phyloP scores from a whole-genome alignment of 2,888 invertebrate species.

The Drosophila histrio region DNA sequence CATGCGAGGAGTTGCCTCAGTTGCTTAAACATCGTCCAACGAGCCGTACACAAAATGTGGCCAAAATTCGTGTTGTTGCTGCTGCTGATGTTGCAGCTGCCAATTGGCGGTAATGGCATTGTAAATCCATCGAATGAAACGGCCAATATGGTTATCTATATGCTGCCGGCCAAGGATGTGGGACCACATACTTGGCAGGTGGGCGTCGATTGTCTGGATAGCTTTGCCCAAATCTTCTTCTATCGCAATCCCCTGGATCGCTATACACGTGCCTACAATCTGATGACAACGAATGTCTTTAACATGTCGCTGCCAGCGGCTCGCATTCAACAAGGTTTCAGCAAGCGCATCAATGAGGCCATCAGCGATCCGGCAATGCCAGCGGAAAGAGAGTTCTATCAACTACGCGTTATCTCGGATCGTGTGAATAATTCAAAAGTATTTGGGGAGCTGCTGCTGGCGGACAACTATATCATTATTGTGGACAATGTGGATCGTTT shows the following conservation, averaged over 20 bases:
- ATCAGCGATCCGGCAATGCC: conserved; percentile 39
- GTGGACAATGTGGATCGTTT: conserved; percentile 73
- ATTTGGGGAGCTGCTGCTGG: conserved; percentile 63
- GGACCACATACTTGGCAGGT: conserved; percentile 73
- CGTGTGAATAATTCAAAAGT: neutral
- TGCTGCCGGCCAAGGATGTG: conserved; percentile 71
- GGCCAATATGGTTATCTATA: conserved; percentile 72
- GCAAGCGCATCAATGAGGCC: conserved; percentile 77
- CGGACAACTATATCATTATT: conserved; percentile 82
- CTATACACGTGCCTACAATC: conserved; percentile 73
- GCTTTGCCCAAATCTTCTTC: conserved; percentile 73
- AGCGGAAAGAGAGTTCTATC: conserved; percentile 48
- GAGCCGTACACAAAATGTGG: conserved; percentile 39
- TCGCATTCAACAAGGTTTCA: conserved; percentile 80
- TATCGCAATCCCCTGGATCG: conserved; percentile 58
- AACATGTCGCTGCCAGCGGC: conserved; percentile 82
- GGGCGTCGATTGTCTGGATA: conserved; percentile 80
- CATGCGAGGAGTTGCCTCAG: conserved; percentile 44
- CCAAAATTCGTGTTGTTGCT: conserved; percentile 6
- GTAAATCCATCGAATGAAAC: conserved; percentile 76
- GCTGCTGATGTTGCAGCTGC: conserved; percentile 8
- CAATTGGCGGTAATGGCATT: conserved; percentile 42
- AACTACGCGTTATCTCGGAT: conserved; percentile 77
- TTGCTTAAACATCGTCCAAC: conserved; percentile 43
- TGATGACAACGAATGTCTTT: conserved; percentile 72